phyloP scores from a whole-genome alignment of 2,797 vertebrate genomes.

The Columba guinea region DNA sequence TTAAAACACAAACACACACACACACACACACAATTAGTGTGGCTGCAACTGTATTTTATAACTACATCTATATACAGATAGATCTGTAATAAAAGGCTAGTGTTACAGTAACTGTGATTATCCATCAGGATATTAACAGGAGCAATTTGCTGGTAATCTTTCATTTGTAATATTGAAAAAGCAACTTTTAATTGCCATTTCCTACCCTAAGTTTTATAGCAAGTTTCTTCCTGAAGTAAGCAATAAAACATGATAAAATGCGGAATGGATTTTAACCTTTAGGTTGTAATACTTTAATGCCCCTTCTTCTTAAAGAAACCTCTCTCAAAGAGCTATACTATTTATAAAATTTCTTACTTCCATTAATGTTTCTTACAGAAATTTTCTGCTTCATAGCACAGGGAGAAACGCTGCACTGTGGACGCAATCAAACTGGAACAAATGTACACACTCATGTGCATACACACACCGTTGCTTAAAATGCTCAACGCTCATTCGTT shows the following conservation, averaged over 20 bases:
- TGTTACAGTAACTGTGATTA: not conserved
- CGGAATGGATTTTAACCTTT: not conserved
- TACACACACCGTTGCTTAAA: not conserved
- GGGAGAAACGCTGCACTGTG: not conserved
- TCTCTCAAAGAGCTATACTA: not conserved
- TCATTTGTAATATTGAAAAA: not conserved
- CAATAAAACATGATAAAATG: not conserved
- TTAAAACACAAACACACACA: not conserved
- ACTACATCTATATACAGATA: not conserved
- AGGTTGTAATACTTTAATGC: not conserved
- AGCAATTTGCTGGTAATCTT: not conserved
- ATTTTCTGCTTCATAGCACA: not conserved
- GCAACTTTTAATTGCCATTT: not conserved
- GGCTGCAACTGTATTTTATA: not conserved
- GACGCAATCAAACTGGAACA: not conserved
- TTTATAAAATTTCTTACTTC: not conserved
- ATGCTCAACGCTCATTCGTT: not conserved
- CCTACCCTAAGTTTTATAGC: not conserved
- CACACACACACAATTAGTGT: not conserved
- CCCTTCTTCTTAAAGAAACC: not conserved
- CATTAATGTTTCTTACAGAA: not conserved
- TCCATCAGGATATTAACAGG: not conserved
- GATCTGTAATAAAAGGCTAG: not conserved
- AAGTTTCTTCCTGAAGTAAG: not conserved
- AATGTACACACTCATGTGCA: fast-evolving